A percentile compares a stretch with the other conserved stretches of the same genome.
Conservation (phyloP, 2,113 vertebrate genomes). For the Passer montanus region DNA sequence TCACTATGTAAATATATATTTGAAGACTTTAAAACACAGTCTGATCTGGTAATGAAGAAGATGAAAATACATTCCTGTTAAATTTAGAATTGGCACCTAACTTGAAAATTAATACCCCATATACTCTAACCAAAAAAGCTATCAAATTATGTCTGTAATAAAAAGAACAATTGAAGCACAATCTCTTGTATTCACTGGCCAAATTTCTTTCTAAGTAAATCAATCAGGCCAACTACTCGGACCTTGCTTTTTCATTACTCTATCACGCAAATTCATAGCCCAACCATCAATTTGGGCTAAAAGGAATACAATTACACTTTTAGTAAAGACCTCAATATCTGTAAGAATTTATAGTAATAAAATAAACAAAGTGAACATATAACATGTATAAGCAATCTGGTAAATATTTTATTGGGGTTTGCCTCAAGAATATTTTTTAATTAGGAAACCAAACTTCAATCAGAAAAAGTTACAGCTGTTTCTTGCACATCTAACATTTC, state of each 20-base stretch:
- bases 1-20: not conserved
- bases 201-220: not conserved
- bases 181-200: not conserved
- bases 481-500: not conserved
- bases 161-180: not conserved
- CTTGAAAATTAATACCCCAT: not conserved
- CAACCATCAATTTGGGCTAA: not conserved
- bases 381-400: not conserved
- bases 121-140: not conserved
- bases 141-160: not conserved
- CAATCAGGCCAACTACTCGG: not conserved
- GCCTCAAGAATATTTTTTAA: not conserved
- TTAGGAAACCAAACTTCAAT: not conserved
- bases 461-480: not conserved
- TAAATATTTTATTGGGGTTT: not conserved
- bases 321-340: not conserved
- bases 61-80: not conserved
- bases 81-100: not conserved
- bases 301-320: not conserved
- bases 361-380: not conserved
- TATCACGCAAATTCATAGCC: not conserved
- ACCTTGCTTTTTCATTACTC: conserved; percentile 2
- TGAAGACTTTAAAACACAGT: not conserved
- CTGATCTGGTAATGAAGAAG: not conserved
- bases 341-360: not conserved